phyloP scores from a whole-genome alignment of 2,888 invertebrate genomes.

The Synergus japonicus region DNA sequence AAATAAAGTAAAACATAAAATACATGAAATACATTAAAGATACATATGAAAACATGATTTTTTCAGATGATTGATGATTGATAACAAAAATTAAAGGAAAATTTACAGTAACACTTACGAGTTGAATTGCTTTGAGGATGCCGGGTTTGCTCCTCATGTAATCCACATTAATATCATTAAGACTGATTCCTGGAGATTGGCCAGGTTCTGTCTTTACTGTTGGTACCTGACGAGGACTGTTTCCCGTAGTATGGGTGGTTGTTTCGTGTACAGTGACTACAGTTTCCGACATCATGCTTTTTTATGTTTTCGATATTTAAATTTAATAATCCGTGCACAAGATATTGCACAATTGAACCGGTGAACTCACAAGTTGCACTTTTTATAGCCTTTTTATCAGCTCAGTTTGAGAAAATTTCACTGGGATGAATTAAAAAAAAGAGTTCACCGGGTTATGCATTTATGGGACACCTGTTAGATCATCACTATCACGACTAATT shows the following conservation, averaged over 20 bases:
- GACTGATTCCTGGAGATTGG: slow-evolving; percentile 84
- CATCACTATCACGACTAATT: slow-evolving; percentile 49
- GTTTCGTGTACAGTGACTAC: slow-evolving; percentile 89
- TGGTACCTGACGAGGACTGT: slow-evolving; percentile 73
- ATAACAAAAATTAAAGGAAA: background rate
- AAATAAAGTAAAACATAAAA: background rate
- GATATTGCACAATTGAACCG: background rate
- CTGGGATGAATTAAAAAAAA: slow-evolving; percentile 37
- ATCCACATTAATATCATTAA: slow-evolving; percentile 88
- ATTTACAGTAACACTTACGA: slow-evolving; percentile 82
- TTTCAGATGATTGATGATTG: no score
- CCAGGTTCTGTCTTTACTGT: slow-evolving; percentile 77
- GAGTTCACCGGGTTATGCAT: slow-evolving; percentile 43
- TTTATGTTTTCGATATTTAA: slow-evolving; percentile 43
- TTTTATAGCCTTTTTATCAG: background rate
- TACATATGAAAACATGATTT: no score
- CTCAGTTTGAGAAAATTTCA: background rate
- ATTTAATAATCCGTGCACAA: slow-evolving; percentile 41
- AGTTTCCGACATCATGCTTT: slow-evolving; percentile 88
- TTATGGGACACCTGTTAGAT: slow-evolving; percentile 67
- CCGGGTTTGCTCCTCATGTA: slow-evolving; percentile 91
- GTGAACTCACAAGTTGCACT: background rate
- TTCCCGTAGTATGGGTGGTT: slow-evolving; percentile 79
- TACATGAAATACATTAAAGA: background rate
- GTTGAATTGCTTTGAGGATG: slow-evolving; percentile 87